These are phyloP conservation scores for Yponomeuta malinellus DNA, from an alignment of 2,888 invertebrate species.

Conservation along the genomic window DNA sequence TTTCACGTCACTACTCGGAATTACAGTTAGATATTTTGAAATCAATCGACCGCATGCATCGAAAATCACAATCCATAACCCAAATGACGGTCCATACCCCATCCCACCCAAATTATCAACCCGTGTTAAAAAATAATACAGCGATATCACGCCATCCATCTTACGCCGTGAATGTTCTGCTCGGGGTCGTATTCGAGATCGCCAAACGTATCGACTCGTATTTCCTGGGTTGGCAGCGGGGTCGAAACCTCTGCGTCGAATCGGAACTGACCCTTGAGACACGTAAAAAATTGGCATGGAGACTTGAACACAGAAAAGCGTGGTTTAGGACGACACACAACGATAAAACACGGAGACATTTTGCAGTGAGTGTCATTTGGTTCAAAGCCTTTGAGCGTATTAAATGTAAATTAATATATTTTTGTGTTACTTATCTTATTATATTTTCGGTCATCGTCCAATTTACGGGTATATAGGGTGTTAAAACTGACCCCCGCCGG, in stretches of 20 bases:
- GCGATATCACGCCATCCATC: conserved; percentile 29
- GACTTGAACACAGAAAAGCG: neutral
- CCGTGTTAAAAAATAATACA: neutral
- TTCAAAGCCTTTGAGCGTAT: too few relatives aligned
- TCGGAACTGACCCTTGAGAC: conserved; percentile 84
- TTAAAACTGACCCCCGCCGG: too few relatives aligned
- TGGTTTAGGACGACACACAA: neutral
- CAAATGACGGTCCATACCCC: conserved; percentile 2
- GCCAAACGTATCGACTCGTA: conserved; percentile 77
- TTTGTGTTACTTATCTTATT: too few relatives aligned
- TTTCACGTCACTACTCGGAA: too few relatives aligned
- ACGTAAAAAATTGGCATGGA: neutral
- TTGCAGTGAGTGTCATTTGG: neutral
- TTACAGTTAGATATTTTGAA: too few relatives aligned
- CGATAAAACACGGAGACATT: neutral
- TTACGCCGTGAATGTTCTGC: conserved; percentile 77
- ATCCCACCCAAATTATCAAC: neutral
- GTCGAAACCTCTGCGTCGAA: conserved; percentile 90
- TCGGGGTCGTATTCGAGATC: conserved; percentile 68
- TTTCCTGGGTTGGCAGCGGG: conserved; percentile 84
- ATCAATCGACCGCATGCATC: too few relatives aligned
- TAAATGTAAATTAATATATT: too few relatives aligned
- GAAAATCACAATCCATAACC: neutral
- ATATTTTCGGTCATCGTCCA: too few relatives aligned
- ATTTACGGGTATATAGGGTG: too few relatives aligned